Base-by-base conservation (phyloP, 2,113 vertebrate species). In the Paedocypris sp. region DNA sequence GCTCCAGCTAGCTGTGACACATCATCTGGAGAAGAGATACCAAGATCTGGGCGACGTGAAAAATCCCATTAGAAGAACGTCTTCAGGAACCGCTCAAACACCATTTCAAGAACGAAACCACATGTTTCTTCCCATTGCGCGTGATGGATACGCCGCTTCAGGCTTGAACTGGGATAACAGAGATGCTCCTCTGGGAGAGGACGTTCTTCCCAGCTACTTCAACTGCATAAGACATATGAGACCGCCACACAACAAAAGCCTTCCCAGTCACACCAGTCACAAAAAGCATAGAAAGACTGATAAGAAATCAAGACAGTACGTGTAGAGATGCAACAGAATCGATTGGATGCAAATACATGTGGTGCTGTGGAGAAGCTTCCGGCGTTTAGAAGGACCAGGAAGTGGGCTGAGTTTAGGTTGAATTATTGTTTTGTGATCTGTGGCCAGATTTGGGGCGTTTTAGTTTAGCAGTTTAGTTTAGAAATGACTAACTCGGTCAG, bases 1-100 rank as follows among this genome's bases (percentile, higher is more conserved):
- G 49, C 73, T 91, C 20, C 84, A 85, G 69, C 82, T 86, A 13
- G 72, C 71, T 15, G 29, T 85, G 36, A 47, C 72, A 12, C 73
- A 75, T 3, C 41, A 29, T 1, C 59, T 86, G 16, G 68, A 79
- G 61, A 83, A 79, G 61, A 69, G 16, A 9, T 83, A 75, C 69
- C 47, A 5, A 0, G 3, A 12, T 2, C 29, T 61, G 31, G 6
- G 6, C 0, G 32, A 49, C 13, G 33, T 20, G 16, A 36, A 46
- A 2, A 68, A 56, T 36, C 41, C 12, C 7, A 19, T 47, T 0
- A 26, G 69, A 31, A 62, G 2, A 48, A 45, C 26, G 2, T 49
- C 10, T 0, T 47, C 53, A 1, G 47, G 1, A n/a, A 41, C 22
- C 29, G 42, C 51, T 16, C 39, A 33, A 6, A 19, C 39, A 3